phyloP scores from a whole-genome alignment of 92 coral and sea anemone species.

The Scolanthus callimorphus region DNA sequence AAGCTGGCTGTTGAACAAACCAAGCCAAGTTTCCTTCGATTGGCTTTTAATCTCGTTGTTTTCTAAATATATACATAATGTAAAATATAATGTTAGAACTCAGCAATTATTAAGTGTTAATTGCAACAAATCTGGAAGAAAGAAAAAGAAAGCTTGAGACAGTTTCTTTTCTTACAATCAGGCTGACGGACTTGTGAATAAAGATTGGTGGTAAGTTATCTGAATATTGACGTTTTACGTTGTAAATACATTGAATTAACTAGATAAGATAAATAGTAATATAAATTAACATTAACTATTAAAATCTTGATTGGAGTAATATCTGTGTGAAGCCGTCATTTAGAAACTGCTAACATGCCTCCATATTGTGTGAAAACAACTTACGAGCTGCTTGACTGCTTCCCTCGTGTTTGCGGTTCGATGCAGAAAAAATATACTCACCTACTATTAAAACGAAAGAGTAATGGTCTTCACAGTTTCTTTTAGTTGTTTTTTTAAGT shows the following conservation, averaged over 20 bases:
- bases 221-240: background rate
- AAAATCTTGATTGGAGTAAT: conserved; percentile 5
- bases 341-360: background rate
- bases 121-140: background rate
- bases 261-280: background rate
- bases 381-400: background rate
- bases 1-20: too few relatives aligned
- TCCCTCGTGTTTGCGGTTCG: too few relatives aligned
- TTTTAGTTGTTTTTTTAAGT: too few relatives aligned
- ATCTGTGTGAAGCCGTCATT: conserved; percentile 2
- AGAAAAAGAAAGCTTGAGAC: conserved; percentile 15
- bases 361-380: background rate
- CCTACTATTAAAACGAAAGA: too few relatives aligned
- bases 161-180: conserved; percentile 25
- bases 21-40: too few relatives aligned
- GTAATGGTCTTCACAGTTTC: too few relatives aligned
- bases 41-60: background rate
- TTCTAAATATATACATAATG: background rate
- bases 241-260: conserved; percentile 13
- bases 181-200: conserved; percentile 49
- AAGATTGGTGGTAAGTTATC: conserved; percentile 30
- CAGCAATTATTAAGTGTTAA: background rate
- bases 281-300: conserved; percentile 15
- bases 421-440: too few relatives aligned
- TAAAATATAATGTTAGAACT: background rate